phyloP scores from a whole-genome alignment of 2,113 vertebrate genomes.

The Ictalurus punctatus region DNA sequence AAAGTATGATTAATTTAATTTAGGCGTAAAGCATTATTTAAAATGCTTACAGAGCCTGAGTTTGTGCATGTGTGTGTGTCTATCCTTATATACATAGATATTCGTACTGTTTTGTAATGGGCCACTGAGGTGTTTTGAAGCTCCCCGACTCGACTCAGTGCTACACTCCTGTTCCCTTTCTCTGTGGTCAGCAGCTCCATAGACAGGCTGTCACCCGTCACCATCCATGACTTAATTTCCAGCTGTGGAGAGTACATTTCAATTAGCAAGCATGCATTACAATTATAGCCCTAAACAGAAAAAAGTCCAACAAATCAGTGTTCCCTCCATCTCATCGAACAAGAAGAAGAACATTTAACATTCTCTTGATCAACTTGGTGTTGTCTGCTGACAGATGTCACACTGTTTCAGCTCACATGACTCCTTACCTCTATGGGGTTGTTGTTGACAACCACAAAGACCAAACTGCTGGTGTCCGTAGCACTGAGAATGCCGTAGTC shows the following conservation, averaged over 20 bases:
- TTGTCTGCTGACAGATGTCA: background rate
- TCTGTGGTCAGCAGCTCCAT: slow-evolving; percentile 90
- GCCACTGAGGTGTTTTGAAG: slow-evolving; percentile 81
- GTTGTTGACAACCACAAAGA: slow-evolving; percentile 92
- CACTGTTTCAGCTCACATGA: background rate
- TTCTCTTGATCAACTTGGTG: background rate
- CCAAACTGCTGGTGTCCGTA: slow-evolving; percentile 86
- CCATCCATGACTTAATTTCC: slow-evolving; percentile 93
- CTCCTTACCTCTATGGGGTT: slow-evolving; percentile 91
- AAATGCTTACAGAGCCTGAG: background rate
- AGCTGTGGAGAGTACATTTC: slow-evolving; percentile 72
- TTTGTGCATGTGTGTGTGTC: background rate
- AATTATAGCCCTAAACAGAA: background rate
- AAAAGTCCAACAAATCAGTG: background rate
- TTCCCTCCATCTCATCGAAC: background rate
- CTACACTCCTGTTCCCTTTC: slow-evolving; percentile 84
- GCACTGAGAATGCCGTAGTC: slow-evolving; percentile 95
- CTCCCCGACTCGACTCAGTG: slow-evolving; percentile 77
- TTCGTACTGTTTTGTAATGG: slow-evolving; percentile 82
- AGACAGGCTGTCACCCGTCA: slow-evolving; percentile 91
- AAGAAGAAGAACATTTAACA: background rate
- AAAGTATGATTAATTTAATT: background rate
- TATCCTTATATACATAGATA: background rate
- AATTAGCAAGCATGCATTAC: background rate
- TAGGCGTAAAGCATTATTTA: background rate